Base-by-base conservation (phyloP, 1,140 invertebrate species). In the Whitmania pigra region DNA sequence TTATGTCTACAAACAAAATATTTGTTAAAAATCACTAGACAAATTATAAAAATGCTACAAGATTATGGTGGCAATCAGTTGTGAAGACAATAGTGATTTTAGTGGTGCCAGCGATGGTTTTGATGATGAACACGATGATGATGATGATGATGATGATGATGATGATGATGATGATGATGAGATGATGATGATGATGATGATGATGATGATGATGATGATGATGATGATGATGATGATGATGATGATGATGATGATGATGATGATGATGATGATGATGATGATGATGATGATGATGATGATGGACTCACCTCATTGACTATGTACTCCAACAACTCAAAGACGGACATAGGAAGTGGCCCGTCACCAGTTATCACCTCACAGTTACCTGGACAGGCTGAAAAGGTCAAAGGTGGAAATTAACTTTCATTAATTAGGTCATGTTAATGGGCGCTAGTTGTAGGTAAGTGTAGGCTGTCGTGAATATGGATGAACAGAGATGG, bases 291-390 rank as follows among this genome's bases (percentile, higher is more conserved):
- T 25, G 29, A 63, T 27, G 18, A 63, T 31, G 29, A 53, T 5
- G 25, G 6, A 81, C 81, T 77, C 81, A 81, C 81, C 80, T 98
- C 93, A 85, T 98, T 98, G 0, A 99, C 96, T 80, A 99, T 99
- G 81, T 98, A 98, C 84, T 99, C 95, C 67, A 99, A 85, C 72
- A 99, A 84, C 84, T 99, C 97, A 86, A 99, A 99, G 80, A 99
- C 99, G 43, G 96, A 94, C 93, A 99, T 96, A 67, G 82, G 82
- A 75, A 82, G 78, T 71, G 82, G 83, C 70, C 80, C 82, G 66
- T 84, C 83, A 53, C 80, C 81, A 74, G 79, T 68, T 53, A 75
- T 69, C 53, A 76, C 69, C 22, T 73, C 75, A 29, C 27, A 67
- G 63, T 69, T 60, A 27, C 43, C 63, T 15, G 63, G 25, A 66